Base-by-base conservation (phyloP, 2,888 invertebrate genomes). In the Pandemis corylana region DNA sequence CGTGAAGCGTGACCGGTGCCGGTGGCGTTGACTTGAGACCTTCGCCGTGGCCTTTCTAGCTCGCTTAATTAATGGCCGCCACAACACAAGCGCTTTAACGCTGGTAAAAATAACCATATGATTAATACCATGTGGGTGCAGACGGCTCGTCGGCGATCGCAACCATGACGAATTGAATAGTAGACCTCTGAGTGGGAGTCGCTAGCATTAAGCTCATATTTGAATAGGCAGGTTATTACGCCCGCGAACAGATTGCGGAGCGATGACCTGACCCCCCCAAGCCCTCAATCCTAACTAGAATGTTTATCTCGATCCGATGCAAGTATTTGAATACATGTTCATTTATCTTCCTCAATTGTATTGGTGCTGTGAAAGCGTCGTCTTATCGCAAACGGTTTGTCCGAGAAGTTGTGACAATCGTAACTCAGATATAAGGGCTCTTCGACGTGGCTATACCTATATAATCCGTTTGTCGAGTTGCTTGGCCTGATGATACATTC, bases 31-130 rank as follows among this genome's bases (percentile, higher is more conserved):
- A 72, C 77, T 71, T 79, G 77, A 84, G 86, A 85, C 89, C 91
- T 91, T 91, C 88, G 83, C 89, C 89, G 83, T 90, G 91, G 88
- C 89, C 89, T 90, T 89, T 86, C 85, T 83, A 88, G 83, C 83
- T 83, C 81, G 86, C 85, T 87, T 85, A 88, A 92, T 90, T 86
- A 87, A 84, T 82, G 75, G 77, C 78, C 79, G 77, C 76, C 80
- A 65, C 79, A 80, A 68, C 75, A 77, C 79, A 81, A 80, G 80
- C 78, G 65, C 66, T 73, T 64, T 81, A 79, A 77, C 69, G 82
- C 78, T 79, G 83, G 81, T 88, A 89, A 87, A 90, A 90, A 92
- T 90, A 91, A 89, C 87, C 84, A 82, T 80, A 79, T 85, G 85
- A 86, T 86, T 85, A 85, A 85, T 85, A 80, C 78, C 76, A 77